Evolutionary conservation across 2,113 vertebrate species (phyloP).

Genomic region (Platanista minor): DNA sequence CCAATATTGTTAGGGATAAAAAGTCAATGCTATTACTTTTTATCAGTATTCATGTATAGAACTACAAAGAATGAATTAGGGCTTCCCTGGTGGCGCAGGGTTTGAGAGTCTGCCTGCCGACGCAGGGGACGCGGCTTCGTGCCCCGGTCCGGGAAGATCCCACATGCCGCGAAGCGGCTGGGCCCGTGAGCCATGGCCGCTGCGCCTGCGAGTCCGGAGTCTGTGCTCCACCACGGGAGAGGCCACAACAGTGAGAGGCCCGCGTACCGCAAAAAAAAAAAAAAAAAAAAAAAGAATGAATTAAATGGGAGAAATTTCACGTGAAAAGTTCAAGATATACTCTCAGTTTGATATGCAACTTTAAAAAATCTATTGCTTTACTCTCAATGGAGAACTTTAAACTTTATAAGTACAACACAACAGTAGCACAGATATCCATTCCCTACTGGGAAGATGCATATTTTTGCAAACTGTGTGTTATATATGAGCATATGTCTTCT

Average conservation of each 20-base stretch:
- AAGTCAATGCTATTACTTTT: neutral
- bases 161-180: too few species aligned
- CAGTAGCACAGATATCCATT: neutral
- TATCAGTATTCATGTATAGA: neutral
- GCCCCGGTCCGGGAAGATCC: too few species aligned
- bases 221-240: too few species aligned
- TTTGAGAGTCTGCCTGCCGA: too few species aligned
- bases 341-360: neutral
- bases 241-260: too few species aligned
- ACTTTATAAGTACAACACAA: neutral
- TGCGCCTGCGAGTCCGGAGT: too few species aligned
- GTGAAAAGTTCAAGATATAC: neutral
- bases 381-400: constrained; percentile 24
- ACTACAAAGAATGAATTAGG: constrained; percentile 30
- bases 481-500: neutral
- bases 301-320: constrained; percentile 4
- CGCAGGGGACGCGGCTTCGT: too few species aligned
- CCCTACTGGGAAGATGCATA: neutral
- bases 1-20: neutral
- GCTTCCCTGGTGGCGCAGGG: too few species aligned
- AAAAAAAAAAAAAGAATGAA: constrained; percentile 47
- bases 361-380: neutral
- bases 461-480: constrained; percentile 11
- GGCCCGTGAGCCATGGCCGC: too few species aligned
- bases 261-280: too few species aligned